phyloP scores from a whole-genome alignment of 2,797 vertebrate genomes.

The Acanthis flammea region DNA sequence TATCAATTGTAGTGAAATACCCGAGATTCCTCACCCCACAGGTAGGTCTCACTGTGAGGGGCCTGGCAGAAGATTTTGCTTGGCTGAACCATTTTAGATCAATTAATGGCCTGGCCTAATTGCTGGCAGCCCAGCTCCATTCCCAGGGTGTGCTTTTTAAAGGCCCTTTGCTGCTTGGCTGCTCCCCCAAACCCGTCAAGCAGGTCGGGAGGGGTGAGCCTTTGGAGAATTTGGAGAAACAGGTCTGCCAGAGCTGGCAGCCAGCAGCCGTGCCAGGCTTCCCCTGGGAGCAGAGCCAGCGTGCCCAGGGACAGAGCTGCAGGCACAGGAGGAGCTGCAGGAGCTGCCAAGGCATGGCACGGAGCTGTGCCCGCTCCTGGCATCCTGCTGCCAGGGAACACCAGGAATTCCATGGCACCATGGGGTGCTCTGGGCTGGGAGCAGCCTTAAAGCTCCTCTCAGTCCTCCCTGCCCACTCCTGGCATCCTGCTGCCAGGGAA shows the following conservation, averaged over 20 bases:
- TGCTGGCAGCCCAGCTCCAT: background rate
- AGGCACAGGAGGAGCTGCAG: background rate
- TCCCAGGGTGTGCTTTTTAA: background rate
- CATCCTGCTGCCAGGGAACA: background rate
- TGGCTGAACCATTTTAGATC: background rate
- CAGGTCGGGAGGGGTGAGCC: background rate
- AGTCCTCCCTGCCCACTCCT: background rate
- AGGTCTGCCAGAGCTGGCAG: background rate
- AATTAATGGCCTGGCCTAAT: background rate
- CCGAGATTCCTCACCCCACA: fast-evolving
- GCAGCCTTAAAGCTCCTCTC: too few relatives aligned
- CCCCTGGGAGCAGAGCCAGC: background rate
- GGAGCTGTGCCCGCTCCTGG: background rate
- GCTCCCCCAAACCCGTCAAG: background rate
- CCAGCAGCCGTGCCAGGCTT: background rate
- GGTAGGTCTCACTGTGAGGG: background rate
- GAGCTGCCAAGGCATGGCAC: background rate
- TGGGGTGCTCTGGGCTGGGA: too few relatives aligned
- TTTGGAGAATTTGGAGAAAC: background rate
- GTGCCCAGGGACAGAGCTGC: background rate
- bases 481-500: background rate
- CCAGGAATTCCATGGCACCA: too few relatives aligned
- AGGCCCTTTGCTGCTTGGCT: background rate
- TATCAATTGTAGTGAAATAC: background rate
- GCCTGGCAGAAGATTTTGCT: background rate